A percentile compares a stretch with the other conserved stretches of the same genome.
These are phyloP conservation scores for Phainopepla nitens DNA, from an alignment of 2,113 vertebrate species.

Conservation along the genomic window DNA sequence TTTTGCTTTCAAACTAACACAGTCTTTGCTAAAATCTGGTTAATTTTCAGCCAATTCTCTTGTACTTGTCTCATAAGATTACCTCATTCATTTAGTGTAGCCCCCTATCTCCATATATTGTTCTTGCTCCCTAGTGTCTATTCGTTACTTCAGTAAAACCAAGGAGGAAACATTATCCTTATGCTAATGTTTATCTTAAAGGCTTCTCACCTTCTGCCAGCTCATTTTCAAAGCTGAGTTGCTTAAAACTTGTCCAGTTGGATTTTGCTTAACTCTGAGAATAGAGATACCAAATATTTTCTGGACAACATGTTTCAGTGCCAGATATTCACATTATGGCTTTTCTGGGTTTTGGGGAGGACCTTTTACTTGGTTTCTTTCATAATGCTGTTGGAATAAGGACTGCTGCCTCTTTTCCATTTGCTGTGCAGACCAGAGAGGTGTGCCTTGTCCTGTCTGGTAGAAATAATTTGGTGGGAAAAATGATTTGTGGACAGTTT, in stretches of 20 bases:
- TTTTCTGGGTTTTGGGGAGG: not conserved
- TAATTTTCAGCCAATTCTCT: not conserved
- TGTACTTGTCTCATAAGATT: not conserved
- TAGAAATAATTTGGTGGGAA: not conserved
- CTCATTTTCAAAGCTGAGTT: not conserved
- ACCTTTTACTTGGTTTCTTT: not conserved
- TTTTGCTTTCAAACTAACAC: too few species aligned
- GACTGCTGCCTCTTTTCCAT: not conserved
- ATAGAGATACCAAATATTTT: not conserved
- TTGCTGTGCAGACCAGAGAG: not conserved
- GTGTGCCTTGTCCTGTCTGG: not conserved
- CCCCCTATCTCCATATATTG: not conserved
- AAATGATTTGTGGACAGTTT: not conserved
- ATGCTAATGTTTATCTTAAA: not conserved
- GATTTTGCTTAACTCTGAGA: not conserved
- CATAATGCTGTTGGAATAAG: not conserved
- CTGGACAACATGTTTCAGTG: not conserved
- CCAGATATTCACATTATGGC: not conserved
- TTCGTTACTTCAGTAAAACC: not conserved
- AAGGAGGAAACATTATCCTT: not conserved
- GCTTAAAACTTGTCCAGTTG: not conserved
- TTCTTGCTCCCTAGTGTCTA: not conserved
- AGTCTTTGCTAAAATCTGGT: not conserved
- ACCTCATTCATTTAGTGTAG: not conserved
- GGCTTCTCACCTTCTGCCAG: not conserved